These are phyloP conservation scores for Aegotheles bennettii DNA, from an alignment of 2,113 vertebrate genomes.

Conservation along the genomic window DNA sequence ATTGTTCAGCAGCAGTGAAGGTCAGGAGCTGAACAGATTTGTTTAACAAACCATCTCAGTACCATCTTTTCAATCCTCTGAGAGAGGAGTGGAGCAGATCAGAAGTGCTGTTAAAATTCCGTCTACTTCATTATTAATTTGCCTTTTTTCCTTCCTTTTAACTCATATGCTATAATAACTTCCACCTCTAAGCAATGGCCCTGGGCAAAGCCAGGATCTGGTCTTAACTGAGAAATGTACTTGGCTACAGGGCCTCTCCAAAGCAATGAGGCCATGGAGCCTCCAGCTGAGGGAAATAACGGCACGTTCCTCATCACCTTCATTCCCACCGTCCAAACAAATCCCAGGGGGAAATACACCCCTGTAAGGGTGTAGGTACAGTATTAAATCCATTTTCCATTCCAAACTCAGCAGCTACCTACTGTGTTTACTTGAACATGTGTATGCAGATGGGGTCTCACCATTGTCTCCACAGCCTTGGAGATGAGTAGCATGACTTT, in stretches of 20 bases:
- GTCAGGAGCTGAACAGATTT: slow-evolving; percentile 31
- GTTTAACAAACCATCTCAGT: background rate
- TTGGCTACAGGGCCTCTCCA: background rate
- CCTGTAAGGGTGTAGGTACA: background rate
- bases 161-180: background rate
- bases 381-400: background rate
- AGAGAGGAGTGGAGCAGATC: background rate
- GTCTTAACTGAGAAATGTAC: background rate
- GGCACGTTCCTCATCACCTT: background rate
- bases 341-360: background rate
- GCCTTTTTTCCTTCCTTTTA: slow-evolving; percentile 10
- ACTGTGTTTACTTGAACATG: background rate
- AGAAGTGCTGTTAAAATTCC: slow-evolving; percentile 30
- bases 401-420: background rate
- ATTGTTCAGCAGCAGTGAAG: background rate
- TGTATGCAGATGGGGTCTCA: background rate
- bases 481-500: rapidly evolving
- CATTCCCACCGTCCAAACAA: background rate
- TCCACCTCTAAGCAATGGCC: background rate
- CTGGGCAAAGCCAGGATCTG: background rate
- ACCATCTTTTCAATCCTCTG: slow-evolving; percentile 29
- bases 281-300: background rate
- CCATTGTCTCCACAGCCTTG: background rate
- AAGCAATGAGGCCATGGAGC: background rate
- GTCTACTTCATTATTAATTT: slow-evolving; percentile 38